A percentile compares a stretch with the other conserved stretches of the same genome.
Evolutionary conservation across 1,140 invertebrate species (phyloP).

Genomic region (Aphaenogaster floridana): DNA sequence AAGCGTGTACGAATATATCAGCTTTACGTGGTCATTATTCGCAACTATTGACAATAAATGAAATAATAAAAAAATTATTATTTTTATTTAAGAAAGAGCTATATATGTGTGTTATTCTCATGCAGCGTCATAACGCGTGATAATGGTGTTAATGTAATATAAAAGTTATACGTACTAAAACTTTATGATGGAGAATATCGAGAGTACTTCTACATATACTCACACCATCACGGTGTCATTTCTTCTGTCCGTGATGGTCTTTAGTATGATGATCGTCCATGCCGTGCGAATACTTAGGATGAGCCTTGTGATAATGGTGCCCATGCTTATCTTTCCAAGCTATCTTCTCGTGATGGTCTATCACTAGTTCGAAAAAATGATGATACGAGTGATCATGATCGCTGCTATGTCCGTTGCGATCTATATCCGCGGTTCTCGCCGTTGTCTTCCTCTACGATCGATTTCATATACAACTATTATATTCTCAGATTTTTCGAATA

Average conservation of each 20-base stretch:
- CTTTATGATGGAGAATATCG: neutral
- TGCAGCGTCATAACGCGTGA: neutral
- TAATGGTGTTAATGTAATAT: neutral
- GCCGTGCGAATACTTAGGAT: slow-evolving; percentile 81
- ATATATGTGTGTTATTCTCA: neutral
- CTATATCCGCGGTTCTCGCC: neutral
- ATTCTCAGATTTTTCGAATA: neutral
- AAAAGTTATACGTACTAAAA: neutral
- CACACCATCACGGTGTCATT: slow-evolving; percentile 78
- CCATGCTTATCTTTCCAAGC: slow-evolving; percentile 77
- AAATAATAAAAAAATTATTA: neutral
- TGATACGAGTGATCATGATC: slow-evolving; percentile 74
- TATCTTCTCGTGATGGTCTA: slow-evolving; percentile 73
- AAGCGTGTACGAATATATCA: neutral
- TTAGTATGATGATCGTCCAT: slow-evolving; percentile 82
- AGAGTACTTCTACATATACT: neutral
- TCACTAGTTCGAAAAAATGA: slow-evolving; percentile 75
- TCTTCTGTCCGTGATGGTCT: slow-evolving; percentile 80
- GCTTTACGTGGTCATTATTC: neutral
- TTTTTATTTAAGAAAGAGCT: neutral
- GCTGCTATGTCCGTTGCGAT: neutral
- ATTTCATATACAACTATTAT: neutral
- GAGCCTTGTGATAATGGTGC: slow-evolving; percentile 76
- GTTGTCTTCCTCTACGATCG: neutral
- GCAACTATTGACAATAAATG: neutral